phyloP scores from a whole-genome alignment of 30 jellyfish, hydroid and myxozoan genomes.

The Sanderia malayensis region DNA sequence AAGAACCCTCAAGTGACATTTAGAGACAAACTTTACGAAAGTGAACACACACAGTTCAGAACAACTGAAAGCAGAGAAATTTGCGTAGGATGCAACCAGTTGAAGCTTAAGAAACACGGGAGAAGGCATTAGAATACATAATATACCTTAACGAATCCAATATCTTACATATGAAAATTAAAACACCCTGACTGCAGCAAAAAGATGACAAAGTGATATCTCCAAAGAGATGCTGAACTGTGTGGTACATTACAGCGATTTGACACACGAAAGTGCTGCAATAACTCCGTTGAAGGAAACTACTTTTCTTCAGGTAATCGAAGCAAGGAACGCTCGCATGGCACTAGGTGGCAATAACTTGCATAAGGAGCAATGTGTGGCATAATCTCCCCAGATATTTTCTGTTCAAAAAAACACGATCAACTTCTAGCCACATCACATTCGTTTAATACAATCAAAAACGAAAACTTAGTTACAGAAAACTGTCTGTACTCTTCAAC shows the following conservation, averaged over 20 bases:
- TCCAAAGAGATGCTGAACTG: background rate
- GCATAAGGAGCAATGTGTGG: constrained; percentile 5
- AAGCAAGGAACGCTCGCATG: background rate
- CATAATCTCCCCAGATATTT: too few relatives aligned
- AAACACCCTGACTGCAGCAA: background rate
- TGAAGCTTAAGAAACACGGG: background rate
- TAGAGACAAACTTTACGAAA: background rate
- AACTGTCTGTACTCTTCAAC: too few relatives aligned
- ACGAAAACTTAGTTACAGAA: too few relatives aligned
- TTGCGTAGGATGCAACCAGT: background rate
- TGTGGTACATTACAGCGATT: background rate
- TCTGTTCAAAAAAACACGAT: too few relatives aligned
- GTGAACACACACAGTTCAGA: background rate
- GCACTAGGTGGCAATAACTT: background rate
- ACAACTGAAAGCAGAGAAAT: background rate
- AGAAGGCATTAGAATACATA: background rate
- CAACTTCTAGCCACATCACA: too few relatives aligned
- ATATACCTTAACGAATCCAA: background rate
- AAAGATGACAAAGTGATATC: background rate
- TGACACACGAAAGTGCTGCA: constrained; percentile 3
- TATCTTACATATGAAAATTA: background rate
- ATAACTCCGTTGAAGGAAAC: constrained; percentile 1
- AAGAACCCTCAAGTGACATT: background rate
- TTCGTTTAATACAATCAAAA: too few relatives aligned
- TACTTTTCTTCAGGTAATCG: background rate